These are phyloP conservation scores for Acanthaster planci DNA, from an alignment of 35 echinoderm and acorn worm species.

Conservation along the genomic window DNA sequence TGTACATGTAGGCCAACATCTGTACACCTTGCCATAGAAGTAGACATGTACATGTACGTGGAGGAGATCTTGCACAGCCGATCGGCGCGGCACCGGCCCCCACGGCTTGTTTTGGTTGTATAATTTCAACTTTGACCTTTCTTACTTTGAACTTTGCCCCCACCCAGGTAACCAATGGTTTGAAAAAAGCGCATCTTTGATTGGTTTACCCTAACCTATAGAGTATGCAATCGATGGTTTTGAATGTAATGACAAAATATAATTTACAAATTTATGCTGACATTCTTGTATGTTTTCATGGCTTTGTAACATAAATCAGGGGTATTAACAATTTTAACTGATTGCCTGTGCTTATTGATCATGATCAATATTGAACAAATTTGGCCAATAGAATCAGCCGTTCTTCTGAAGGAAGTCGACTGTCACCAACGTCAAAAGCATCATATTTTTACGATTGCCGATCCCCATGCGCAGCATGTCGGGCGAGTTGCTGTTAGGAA, in stretches of 20 bases:
- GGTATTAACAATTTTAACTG: too few relatives aligned
- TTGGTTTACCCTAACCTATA: not conserved
- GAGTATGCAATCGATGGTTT: too few relatives aligned
- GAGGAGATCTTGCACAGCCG: too few relatives aligned
- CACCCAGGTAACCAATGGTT: not conserved
- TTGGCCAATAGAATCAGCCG: not conserved
- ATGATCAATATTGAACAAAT: not conserved
- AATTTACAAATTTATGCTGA: too few relatives aligned
- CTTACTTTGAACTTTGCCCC: slow-evolving; percentile 24
- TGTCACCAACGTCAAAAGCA: slow-evolving; percentile 8
- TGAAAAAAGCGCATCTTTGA: not conserved
- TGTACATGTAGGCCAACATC: too few relatives aligned
- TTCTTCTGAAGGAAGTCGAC: not conserved
- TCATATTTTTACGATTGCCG: slow-evolving; percentile 1
- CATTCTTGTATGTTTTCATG: too few relatives aligned
- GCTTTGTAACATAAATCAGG: too few relatives aligned
- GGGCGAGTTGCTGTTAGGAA: not conserved
- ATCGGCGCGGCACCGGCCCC: too few relatives aligned
- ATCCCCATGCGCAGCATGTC: not conserved
- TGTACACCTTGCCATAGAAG: too few relatives aligned
- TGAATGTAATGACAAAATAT: too few relatives aligned
- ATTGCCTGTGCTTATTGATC: too few relatives aligned
- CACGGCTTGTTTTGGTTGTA: not conserved
- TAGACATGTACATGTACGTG: too few relatives aligned
- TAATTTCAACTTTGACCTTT: slow-evolving; percentile 26